phyloP scores from a whole-genome alignment of 2,888 invertebrate species.

The Rosalia funebris region DNA sequence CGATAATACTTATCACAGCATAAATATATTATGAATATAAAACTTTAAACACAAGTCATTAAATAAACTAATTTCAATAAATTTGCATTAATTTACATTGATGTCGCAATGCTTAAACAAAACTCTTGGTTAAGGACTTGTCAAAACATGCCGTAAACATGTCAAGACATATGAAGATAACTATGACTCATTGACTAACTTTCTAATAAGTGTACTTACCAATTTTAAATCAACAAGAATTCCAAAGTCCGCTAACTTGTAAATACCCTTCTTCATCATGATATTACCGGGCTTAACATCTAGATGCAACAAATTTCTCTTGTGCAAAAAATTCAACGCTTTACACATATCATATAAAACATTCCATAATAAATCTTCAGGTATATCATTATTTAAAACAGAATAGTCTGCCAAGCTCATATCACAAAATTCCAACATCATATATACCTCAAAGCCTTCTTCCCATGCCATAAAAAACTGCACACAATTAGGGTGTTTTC shows the following conservation, averaged over 20 bases:
- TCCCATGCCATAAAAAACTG: slow-evolving; percentile 78
- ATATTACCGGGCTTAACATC: slow-evolving; percentile 85
- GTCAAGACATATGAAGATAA: background rate
- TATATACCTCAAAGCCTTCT: slow-evolving; percentile 73
- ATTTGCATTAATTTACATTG: background rate
- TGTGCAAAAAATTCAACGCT: slow-evolving; percentile 76
- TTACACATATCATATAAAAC: slow-evolving; percentile 72
- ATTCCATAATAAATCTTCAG: slow-evolving; percentile 73
- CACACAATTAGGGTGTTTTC: slow-evolving; percentile 74
- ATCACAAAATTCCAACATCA: slow-evolving; percentile 77
- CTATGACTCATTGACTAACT: background rate
- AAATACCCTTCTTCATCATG: slow-evolving; percentile 72
- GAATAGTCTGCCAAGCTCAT: slow-evolving; percentile 71
- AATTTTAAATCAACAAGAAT: slow-evolving; percentile 73
- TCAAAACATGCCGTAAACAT: background rate
- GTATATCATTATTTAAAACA: slow-evolving; percentile 67
- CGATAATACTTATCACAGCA: too few relatives aligned
- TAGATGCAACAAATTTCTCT: slow-evolving; percentile 74
- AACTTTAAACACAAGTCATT: too few relatives aligned
- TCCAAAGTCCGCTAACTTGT: slow-evolving; percentile 82
- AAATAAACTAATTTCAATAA: background rate
- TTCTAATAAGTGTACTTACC: slow-evolving; percentile 50
- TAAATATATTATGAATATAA: too few relatives aligned
- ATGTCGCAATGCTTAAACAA: background rate
- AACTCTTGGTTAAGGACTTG: background rate